A percentile compares a stretch with the other conserved stretches of the same genome.
phyloP scores from a whole-genome alignment of 2,797 vertebrate genomes.

The Enteromius mattozi region DNA sequence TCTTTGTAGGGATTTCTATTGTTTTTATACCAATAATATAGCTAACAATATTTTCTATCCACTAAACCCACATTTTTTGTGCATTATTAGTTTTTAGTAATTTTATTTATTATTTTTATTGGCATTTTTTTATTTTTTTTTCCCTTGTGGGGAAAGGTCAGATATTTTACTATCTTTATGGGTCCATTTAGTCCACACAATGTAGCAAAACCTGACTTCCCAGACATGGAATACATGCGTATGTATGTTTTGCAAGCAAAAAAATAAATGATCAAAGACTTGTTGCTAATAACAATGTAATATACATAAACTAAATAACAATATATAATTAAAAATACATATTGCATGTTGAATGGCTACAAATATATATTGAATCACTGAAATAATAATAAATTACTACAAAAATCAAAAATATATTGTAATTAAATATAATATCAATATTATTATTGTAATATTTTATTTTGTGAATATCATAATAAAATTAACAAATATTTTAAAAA shows the following conservation, averaged over 20 bases:
- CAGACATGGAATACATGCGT: neutral
- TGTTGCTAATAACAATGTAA: too few species aligned
- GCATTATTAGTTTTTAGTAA: neutral
- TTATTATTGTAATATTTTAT: neutral
- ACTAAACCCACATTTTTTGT: neutral
- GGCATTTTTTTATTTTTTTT: too few species aligned
- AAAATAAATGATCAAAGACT: neutral
- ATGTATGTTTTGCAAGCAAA: neutral
- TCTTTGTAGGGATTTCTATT: neutral
- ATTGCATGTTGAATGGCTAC: neutral
- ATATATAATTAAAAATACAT: neutral
- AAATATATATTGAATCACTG: neutral
- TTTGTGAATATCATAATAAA: neutral
- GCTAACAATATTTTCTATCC: neutral
- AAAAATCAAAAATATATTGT: neutral
- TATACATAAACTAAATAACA: neutral
- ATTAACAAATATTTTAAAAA: neutral
- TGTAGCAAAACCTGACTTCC: too few species aligned
- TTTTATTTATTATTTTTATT: too few species aligned
- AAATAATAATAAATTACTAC: neutral
- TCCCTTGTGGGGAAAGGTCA: too few species aligned
- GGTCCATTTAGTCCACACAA: too few species aligned
- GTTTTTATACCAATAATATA: neutral
- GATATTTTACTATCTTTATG: too few species aligned
- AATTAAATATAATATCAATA: neutral